phyloP scores from a whole-genome alignment of 2,888 invertebrate species.

The Tiliacea citrago region DNA sequence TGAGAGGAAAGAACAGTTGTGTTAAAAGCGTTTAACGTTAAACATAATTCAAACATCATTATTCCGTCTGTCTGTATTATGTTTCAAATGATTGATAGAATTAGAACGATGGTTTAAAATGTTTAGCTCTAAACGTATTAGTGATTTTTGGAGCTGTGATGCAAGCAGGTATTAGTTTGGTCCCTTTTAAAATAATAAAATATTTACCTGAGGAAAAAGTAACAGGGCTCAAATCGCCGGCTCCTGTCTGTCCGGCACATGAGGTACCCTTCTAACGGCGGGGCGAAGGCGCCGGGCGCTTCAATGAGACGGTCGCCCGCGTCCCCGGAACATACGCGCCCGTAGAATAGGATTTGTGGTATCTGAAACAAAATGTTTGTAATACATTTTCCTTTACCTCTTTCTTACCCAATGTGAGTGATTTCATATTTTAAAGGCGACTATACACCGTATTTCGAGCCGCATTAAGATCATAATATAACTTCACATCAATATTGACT shows the following conservation, averaged over 20 bases:
- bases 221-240: constrained; percentile 95
- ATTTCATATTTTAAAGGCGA: not conserved
- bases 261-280: constrained; percentile 95
- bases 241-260: constrained; percentile 94
- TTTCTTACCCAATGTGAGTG: not conserved
- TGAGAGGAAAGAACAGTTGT: constrained; percentile 71
- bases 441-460: not conserved
- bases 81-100: too few relatives aligned
- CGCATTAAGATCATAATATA: not conserved
- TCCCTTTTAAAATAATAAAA: too few relatives aligned
- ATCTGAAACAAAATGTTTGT: constrained; percentile 83
- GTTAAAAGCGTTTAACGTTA: not conserved
- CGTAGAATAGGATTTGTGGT: constrained; percentile 94
- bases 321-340: constrained; percentile 93
- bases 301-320: constrained; percentile 89
- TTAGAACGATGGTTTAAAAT: too few relatives aligned
- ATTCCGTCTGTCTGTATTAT: too few relatives aligned
- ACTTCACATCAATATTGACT: not conserved
- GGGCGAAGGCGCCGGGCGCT: constrained; percentile 93
- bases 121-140: too few relatives aligned
- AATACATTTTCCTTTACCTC: not conserved
- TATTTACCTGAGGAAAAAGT: constrained; percentile 94
- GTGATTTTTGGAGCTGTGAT: too few relatives aligned
- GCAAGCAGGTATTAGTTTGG: too few relatives aligned
- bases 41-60: too few relatives aligned